phyloP scores from a whole-genome alignment of 1,140 invertebrate genomes.

The roundworm (Caenorhabditis elegans) region WBcel235 BX284605.5:11484501-11485000 shows the following conservation, averaged over 20 bases:
- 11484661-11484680: slow-evolving; percentile 37
- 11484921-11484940: slow-evolving; percentile 60
- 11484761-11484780: slow-evolving; percentile 46
- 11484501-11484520: slow-evolving; percentile 45
- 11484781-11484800: slow-evolving; percentile 46
- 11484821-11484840: slow-evolving; percentile 46
- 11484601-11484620: slow-evolving; percentile 34
- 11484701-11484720: slow-evolving; percentile 45
- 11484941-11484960: slow-evolving; percentile 62
- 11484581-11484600: slow-evolving; percentile 36
- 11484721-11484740: slow-evolving; percentile 43
- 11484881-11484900: slow-evolving; percentile 45
- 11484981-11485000: slow-evolving; percentile 25
- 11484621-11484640: slow-evolving; percentile 37
- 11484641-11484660: slow-evolving; percentile 41
- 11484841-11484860: slow-evolving; percentile 46
- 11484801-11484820: slow-evolving; percentile 43
- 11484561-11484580: slow-evolving; percentile 49
- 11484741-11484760: slow-evolving; percentile 47
- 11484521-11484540: slow-evolving; percentile 48
- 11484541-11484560: slow-evolving; percentile 46
- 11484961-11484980: slow-evolving; percentile 45
- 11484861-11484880: slow-evolving; percentile 46
- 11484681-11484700: slow-evolving; percentile 46
- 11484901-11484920: slow-evolving; percentile 37